Base-by-base conservation (phyloP, 2,797 vertebrate genomes). In the Hipposideros larvatus region DNA sequence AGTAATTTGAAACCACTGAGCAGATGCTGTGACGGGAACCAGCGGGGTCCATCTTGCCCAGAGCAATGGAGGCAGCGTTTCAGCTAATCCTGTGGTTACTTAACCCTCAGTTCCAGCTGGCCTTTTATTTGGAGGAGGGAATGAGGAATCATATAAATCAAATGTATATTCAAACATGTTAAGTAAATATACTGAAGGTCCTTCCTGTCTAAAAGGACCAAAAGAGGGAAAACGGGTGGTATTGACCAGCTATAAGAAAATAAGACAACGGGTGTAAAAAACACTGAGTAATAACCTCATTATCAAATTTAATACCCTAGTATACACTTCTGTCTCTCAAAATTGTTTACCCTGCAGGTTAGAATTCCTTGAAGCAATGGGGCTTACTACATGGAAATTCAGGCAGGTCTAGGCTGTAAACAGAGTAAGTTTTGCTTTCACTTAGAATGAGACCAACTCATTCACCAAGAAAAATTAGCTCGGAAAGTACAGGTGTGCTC, bases 1-100 rank as follows among this genome's bases (percentile, higher is more conserved):
- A 94, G 89, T 68, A 90, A 87, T 65, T 61, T 28, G 70, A 95
- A 84, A 80, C 59, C 28, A 4, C 18, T 2, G 65, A 94, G 95
- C 75, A 85, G 90, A 65, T 57, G 55, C 65, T 14, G 7, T 24
- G 28, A 46, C 15, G 1, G 18, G 34, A 19, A 61, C 11, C 74
- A 89, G 51, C 31, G 1, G 5, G 28, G 28, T 53, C 82, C 31
- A 0, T 18, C 22, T 48, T 51, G 31, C 41, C 61, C 57, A 73
- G 28, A 89, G 86, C 63, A 19, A 11, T 0, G 51, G 57, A 63
- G 63, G 26, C 78, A 55, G 90, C 48, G 74, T 51, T 84, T 71
- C 73, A 63, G 53, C 63, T 80, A 75, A 53, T 43, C 82, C 91
- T 57, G 41, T 22, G 34, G 22, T 61, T 59, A 41, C 74, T 57